Evolutionary conservation across 2,113 vertebrate species (phyloP).

Genomic region (Phaethornis superciliosus): DNA sequence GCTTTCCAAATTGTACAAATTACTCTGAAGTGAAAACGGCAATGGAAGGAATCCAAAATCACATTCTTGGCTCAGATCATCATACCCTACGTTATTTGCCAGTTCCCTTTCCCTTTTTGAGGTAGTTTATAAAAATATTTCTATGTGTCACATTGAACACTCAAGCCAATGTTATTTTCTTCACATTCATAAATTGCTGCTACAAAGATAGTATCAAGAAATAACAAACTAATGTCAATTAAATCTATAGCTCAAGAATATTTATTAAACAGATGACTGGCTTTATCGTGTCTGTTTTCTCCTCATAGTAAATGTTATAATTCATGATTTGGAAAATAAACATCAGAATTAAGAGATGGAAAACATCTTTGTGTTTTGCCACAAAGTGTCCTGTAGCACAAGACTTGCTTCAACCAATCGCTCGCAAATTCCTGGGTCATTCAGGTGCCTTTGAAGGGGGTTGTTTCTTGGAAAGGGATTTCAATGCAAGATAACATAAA

Average conservation of each 20-base stretch:
- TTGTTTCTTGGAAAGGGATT: neutral
- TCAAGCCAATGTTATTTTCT: constrained; percentile 28
- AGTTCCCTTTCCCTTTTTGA: constrained; percentile 67
- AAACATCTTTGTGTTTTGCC: neutral
- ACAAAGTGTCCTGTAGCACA: neutral
- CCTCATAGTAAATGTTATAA: neutral
- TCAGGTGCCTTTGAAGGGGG: neutral
- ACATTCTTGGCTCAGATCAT: constrained; percentile 75
- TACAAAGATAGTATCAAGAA: constrained; percentile 17
- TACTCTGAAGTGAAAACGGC: constrained; percentile 77
- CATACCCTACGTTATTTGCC: constrained; percentile 61
- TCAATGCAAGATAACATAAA: neutral
- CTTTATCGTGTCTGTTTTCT: neutral
- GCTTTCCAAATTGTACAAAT: constrained; percentile 82
- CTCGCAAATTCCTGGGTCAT: neutral
- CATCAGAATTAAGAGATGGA: neutral
- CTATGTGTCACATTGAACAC: constrained; percentile 43
- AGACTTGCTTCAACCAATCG: neutral
- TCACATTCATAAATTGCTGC: constrained; percentile 23
- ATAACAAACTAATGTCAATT: constrained; percentile 1
- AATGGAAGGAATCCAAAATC: constrained; percentile 75
- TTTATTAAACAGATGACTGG: constrained; percentile 33
- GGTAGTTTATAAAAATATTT: constrained; percentile 67
- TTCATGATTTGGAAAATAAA: neutral
- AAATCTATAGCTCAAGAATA: neutral